Conservation (phyloP, 2,888 invertebrate genomes). For the Mylabris sibirica region DNA sequence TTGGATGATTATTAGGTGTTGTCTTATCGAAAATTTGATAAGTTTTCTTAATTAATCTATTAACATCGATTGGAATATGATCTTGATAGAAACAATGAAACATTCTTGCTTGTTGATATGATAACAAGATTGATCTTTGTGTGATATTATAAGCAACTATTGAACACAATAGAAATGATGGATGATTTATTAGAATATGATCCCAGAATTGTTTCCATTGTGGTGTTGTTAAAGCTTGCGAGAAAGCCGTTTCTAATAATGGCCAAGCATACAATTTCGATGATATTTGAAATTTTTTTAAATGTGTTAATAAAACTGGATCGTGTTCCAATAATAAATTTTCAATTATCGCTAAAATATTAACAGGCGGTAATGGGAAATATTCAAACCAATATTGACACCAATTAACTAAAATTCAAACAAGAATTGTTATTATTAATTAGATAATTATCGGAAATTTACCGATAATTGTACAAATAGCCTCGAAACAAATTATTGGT, state of each 20-base stretch:
- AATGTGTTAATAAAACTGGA: constrained; percentile 71
- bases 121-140: constrained; percentile 69
- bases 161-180: constrained; percentile 78
- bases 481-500: constrained; percentile 77
- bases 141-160: constrained; percentile 78
- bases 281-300: constrained; percentile 71
- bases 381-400: constrained; percentile 92
- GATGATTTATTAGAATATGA: constrained; percentile 80
- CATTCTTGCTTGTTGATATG: constrained; percentile 67
- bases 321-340: constrained; percentile 80
- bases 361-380: constrained; percentile 83
- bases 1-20: constrained; percentile 71
- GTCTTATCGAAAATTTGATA: constrained; percentile 68
- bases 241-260: constrained; percentile 78
- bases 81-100: constrained; percentile 76
- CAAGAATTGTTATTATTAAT: background rate
- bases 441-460: background rate
- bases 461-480: constrained; percentile 72
- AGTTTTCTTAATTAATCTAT: constrained; percentile 68
- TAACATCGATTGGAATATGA: constrained; percentile 75
- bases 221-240: constrained; percentile 77
- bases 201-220: constrained; percentile 89
- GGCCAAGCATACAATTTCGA: constrained; percentile 82
- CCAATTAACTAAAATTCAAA: constrained; percentile 73
- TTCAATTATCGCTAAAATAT: constrained; percentile 82